phyloP scores from a whole-genome alignment of 92 coral and sea anemone genomes.

The Hydrozoanthus gracilis region DNA sequence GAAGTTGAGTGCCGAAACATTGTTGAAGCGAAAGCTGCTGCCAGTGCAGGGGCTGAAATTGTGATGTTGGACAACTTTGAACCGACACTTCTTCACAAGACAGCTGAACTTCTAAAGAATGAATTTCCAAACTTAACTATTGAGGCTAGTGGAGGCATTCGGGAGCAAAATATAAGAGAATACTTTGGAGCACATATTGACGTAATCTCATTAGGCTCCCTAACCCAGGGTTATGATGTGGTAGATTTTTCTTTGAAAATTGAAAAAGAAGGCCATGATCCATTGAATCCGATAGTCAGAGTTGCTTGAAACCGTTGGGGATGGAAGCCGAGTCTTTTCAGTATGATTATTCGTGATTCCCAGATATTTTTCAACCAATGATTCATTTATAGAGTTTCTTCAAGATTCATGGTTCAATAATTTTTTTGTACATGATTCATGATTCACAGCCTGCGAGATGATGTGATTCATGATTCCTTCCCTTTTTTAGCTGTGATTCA shows the following conservation, averaged over 20 bases:
- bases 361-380: too few relatives aligned
- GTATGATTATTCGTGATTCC: too few relatives aligned
- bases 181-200: conserved; percentile 91
- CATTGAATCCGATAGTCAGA: conserved; percentile 77
- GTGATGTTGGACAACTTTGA: conserved; percentile 95
- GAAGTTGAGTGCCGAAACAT: conserved; percentile 98
- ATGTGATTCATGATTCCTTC: too few relatives aligned
- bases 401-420: too few relatives aligned
- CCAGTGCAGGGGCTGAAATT: conserved; percentile 86
- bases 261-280: conserved; percentile 86
- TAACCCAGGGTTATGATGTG: conserved; percentile 84
- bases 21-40: conserved; percentile 90
- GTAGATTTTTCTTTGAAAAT: conserved; percentile 93
- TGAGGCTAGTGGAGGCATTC: conserved; percentile 98
- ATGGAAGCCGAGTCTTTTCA: too few relatives aligned
- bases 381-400: too few relatives aligned
- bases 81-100: conserved; percentile 78
- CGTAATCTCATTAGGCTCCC: conserved; percentile 89
- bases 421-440: too few relatives aligned
- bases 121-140: conserved; percentile 85
- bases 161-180: conserved; percentile 65
- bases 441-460: too few relatives aligned
- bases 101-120: conserved; percentile 75
- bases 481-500: too few relatives aligned
- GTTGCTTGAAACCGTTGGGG: neutral